Conservation (phyloP, 2,888 invertebrate species). For the Drosophila multiciliata region DNA sequence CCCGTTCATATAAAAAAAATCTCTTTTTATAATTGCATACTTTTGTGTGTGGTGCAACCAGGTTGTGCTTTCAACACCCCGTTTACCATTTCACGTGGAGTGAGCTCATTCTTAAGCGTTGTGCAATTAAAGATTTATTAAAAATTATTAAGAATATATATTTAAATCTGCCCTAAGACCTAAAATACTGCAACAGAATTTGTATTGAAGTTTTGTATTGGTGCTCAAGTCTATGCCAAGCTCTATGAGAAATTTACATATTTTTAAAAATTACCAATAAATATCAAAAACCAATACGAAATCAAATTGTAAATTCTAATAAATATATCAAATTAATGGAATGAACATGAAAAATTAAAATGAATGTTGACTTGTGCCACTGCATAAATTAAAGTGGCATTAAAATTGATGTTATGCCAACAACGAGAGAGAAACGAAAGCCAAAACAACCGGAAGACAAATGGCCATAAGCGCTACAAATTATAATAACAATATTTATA, state of each 20-base stretch:
- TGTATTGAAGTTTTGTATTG: background rate
- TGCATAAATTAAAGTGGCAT: slow-evolving; percentile 71
- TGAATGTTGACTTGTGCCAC: slow-evolving; percentile 41
- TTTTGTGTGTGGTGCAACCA: background rate
- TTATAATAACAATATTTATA: slow-evolving; percentile 4
- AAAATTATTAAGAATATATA: background rate
- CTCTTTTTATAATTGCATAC: slow-evolving; percentile 21
- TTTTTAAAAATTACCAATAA: background rate
- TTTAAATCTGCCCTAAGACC: background rate
- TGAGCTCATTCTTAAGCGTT: background rate
- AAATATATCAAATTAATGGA: slow-evolving; percentile 13
- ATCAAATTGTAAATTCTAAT: slow-evolving; percentile 24
- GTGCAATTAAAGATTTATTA: background rate
- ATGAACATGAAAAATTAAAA: slow-evolving; percentile 10
- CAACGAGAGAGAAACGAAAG: background rate
- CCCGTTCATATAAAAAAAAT: slow-evolving; percentile 12
- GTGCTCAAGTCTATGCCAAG: background rate
- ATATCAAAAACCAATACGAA: background rate
- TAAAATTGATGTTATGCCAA: slow-evolving; percentile 62
- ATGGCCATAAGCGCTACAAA: slow-evolving; percentile 7
- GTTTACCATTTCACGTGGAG: too few species aligned
- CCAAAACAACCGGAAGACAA: slow-evolving; percentile 5
- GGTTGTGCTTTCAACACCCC: background rate
- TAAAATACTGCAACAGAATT: background rate
- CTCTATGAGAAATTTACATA: background rate